Evolutionary conservation across 2,113 vertebrate species (phyloP), one percentile per base, ranked within the genome.

Genomic region (Epinephelus fuscoguttatus): DNA sequence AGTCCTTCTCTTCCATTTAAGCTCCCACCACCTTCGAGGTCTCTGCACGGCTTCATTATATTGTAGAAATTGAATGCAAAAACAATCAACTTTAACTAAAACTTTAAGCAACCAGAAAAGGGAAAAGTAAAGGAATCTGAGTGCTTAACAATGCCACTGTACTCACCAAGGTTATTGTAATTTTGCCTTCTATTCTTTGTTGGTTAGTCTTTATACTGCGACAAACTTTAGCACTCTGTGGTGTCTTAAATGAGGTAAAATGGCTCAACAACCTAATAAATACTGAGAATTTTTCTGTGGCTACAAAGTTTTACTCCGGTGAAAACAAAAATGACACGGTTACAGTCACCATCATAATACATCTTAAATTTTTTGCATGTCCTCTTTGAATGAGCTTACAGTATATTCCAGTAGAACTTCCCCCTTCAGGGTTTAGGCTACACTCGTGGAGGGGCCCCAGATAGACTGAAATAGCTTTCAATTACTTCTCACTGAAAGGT

Each of bases 401-500:
- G 47, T 47, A 37, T 40, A 53, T 67, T 50, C 56, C 50, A 63
- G 62, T 23, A n/a, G 40, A 77, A 52, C 25, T 33, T 2, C 55
- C 64, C 55, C 55, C 52, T 50, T 42, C 12, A 57, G 72, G 69
- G 42, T 57, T 70, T 12, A 18, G 47, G 69, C 45, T 55, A 23
- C 78, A 63, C 59, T 73, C 57, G 69, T 60, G 42, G 25, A 86
- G 71, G 53, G 53, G 25, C 57, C 40, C 52, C 37, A 4, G 50
- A 64, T 62, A 47, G 37, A 70, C 59, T 66, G 49, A 76, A 80
- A 83, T 52, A 71, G 70, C 90, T 83, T 86, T 91, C 59, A 72
- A 85, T 88, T 82, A 88, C 86, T 84, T 70, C 69, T 85, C 67
- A 49, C 19, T 80, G 78, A 88, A 85, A 83, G 78, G 76, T 73